These are phyloP conservation scores for Epirrita christyi DNA, from an alignment of 2,888 invertebrate species.

Conservation along the genomic window DNA sequence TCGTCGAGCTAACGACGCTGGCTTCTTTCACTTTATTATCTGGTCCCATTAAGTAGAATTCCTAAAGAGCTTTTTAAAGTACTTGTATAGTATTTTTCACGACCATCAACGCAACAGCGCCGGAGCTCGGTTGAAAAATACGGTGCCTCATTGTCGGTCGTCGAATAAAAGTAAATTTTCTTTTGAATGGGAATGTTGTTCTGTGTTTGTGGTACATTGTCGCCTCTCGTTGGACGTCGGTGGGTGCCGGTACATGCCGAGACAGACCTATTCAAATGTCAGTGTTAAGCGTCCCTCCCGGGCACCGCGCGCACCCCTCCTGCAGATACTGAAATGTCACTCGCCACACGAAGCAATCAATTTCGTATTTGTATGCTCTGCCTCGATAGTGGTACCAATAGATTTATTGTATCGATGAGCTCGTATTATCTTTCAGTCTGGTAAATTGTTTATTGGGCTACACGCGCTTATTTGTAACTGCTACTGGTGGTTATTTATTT, in stretches of 20 bases:
- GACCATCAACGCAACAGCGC: constrained; percentile 37
- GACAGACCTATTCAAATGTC: constrained; percentile 84
- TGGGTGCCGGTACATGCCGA: constrained; percentile 81
- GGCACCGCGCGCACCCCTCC: constrained; percentile 48
- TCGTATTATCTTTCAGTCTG: constrained; percentile 53
- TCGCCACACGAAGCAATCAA: constrained; percentile 83
- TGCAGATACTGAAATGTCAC: constrained; percentile 79
- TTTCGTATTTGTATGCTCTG: constrained; percentile 82
- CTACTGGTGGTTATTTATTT: constrained; percentile 25
- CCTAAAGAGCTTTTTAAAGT: constrained; percentile 36
- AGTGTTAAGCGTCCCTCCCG: constrained; percentile 64
- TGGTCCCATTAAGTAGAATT: constrained; percentile 40
- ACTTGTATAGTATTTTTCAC: constrained; percentile 31
- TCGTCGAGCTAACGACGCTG: constrained; percentile 38
- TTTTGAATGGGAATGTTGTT: constrained; percentile 79
- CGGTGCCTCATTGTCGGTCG: constrained; percentile 61
- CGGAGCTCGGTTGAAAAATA: constrained; percentile 61
- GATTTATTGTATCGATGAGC: constrained; percentile 70
- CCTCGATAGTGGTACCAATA: constrained; percentile 72
- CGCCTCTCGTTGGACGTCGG: constrained; percentile 77
- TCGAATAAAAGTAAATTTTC: constrained; percentile 79
- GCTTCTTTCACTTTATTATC: constrained; percentile 39
- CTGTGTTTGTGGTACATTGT: constrained; percentile 78
- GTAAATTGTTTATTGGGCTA: constrained; percentile 40
- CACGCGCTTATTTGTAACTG: constrained; percentile 34